These are phyloP conservation scores for Himalopsyche tibetana DNA, from an alignment of 2,888 invertebrate species.

Conservation along the genomic window DNA sequence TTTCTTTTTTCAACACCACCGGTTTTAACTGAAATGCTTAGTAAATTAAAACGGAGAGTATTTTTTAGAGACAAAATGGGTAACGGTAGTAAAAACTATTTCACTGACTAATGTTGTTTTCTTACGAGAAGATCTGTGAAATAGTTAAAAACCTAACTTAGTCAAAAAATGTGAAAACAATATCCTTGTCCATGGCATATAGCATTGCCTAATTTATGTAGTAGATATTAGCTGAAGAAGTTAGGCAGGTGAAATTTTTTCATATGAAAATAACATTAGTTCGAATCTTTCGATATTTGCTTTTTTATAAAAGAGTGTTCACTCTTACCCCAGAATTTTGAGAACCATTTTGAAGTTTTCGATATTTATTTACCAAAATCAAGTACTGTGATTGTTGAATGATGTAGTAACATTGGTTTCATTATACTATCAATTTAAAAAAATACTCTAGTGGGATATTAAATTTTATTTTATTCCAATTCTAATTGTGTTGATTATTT, in stretches of 20 bases:
- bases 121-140: conserved; percentile 22
- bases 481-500: too few relatives aligned
- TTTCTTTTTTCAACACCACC: not conserved
- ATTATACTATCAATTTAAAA: too few relatives aligned
- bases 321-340: not conserved
- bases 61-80: not conserved
- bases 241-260: not conserved
- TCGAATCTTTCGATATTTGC: not conserved
- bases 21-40: not conserved
- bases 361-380: too few relatives aligned
- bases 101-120: conserved; percentile 17
- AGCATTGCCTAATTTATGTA: not conserved
- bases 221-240: not conserved
- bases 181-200: conserved; percentile 16
- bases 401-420: too few relatives aligned
- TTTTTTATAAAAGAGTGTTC: conserved; percentile 11
- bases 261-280: conserved; percentile 39
- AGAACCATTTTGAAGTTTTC: too few relatives aligned
- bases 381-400: too few relatives aligned
- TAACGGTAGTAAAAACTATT: not conserved
- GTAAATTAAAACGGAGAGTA: not conserved
- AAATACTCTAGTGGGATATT: too few relatives aligned
- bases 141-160: not conserved
- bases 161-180: not conserved
- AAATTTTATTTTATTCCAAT: too few relatives aligned